Percentiles rank a stretch among this genome's conserved stretches.
Conservation (phyloP, 2,888 invertebrate species). For the Amphimallon solstitiale region DNA sequence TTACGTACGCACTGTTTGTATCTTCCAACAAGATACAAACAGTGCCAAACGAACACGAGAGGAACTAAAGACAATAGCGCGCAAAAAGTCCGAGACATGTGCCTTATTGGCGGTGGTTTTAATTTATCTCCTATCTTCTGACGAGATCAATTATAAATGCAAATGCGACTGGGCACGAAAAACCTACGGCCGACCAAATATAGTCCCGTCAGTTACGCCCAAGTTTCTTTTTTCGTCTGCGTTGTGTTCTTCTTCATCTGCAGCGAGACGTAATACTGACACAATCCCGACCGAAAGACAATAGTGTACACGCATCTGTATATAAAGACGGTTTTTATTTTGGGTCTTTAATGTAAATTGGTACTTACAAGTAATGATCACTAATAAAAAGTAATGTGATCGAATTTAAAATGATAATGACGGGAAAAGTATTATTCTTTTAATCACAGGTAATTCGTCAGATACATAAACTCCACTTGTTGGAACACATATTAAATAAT, state of each 20-base stretch:
- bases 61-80: conserved; percentile 4
- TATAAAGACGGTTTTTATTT: conserved; percentile 10
- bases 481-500: background rate
- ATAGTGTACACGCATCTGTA: conserved; percentile 8
- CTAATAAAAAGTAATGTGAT: conserved; percentile 23
- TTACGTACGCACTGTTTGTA: background rate
- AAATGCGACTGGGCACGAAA: conserved; percentile 20
- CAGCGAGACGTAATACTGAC: conserved; percentile 9
- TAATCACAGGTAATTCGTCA: conserved; percentile 5
- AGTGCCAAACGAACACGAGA: background rate
- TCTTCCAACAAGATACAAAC: conserved; percentile 3
- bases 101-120: conserved; percentile 35
- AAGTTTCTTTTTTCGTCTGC: conserved; percentile 10
- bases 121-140: conserved; percentile 34
- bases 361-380: conserved; percentile 13
- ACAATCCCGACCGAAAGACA: conserved; percentile 11
- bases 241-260: background rate
- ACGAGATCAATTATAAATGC: conserved; percentile 33
- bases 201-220: conserved; percentile 24
- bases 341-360: conserved; percentile 19
- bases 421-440: background rate
- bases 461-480: background rate
- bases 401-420: conserved; percentile 27
- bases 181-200: conserved; percentile 23
- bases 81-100: conserved; percentile 25